Conservation (phyloP, 2,797 vertebrate species). For the Euphonia xanthogaster region DNA sequence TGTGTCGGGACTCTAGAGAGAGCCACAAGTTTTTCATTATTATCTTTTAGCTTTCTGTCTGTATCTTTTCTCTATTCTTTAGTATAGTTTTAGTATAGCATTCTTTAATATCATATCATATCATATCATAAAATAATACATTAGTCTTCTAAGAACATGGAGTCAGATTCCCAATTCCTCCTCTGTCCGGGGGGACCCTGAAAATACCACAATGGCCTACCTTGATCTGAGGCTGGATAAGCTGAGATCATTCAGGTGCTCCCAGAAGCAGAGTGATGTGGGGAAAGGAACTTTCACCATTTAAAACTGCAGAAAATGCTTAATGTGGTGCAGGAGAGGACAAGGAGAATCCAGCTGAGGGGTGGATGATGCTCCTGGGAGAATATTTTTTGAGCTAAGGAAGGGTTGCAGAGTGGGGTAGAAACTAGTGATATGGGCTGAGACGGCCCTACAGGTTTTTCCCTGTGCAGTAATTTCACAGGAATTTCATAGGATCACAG, state of each 20-base stretch:
- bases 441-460: background rate
- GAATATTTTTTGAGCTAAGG: background rate
- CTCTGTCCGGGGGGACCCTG: fast-evolving
- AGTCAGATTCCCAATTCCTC: background rate
- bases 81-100: too few relatives aligned
- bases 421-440: background rate
- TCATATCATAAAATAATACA: too few relatives aligned
- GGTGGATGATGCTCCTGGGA: background rate
- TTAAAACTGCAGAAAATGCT: background rate
- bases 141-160: too few relatives aligned
- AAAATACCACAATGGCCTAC: fast-evolving
- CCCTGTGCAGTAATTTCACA: background rate
- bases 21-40: too few relatives aligned
- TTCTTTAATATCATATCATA: too few relatives aligned
- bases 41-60: too few relatives aligned
- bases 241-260: background rate
- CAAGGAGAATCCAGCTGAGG: background rate
- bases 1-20: too few relatives aligned
- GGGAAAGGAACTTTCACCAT: background rate
- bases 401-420: background rate
- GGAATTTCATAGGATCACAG: background rate
- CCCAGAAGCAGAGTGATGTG: background rate
- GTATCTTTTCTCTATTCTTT: too few relatives aligned
- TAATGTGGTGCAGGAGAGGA: background rate
- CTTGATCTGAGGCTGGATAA: background rate